Evolutionary conservation across 2,797 vertebrate species (phyloP).

Genomic region (Saguinus oedipus): DNA sequence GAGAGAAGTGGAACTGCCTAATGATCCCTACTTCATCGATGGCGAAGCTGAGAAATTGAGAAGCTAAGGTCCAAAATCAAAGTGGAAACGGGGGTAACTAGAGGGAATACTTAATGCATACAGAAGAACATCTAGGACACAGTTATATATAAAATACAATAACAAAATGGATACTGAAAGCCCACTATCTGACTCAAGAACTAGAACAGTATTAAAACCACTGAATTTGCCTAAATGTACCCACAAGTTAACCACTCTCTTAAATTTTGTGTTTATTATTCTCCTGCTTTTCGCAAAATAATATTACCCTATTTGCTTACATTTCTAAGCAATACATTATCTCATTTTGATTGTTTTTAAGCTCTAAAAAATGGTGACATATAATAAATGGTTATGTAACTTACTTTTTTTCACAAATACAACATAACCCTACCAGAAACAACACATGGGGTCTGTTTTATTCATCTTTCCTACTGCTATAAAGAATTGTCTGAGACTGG

Average conservation of each 20-base stretch:
- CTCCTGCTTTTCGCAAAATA: neutral
- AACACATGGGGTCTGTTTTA: neutral
- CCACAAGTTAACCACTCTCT: neutral
- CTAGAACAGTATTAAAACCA: neutral
- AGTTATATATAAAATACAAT: neutral
- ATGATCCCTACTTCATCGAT: neutral
- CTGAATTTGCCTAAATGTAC: neutral
- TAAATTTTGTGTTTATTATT: neutral
- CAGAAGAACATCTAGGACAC: neutral
- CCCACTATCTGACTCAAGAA: neutral
- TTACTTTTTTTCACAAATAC: neutral
- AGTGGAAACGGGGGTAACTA: neutral
- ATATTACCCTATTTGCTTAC: neutral
- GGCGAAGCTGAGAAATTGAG: neutral
- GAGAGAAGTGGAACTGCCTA: neutral
- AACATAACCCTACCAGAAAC: neutral
- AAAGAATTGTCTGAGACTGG: neutral
- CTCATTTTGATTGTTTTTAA: slow-evolving; percentile 28
- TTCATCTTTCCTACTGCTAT: neutral
- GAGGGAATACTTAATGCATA: neutral
- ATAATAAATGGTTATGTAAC: neutral
- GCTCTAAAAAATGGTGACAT: neutral
- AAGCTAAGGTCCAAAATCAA: neutral
- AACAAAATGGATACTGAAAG: neutral
- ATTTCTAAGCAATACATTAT: neutral